Conservation (phyloP, 2,113 vertebrate species). For the Pipra filicauda region DNA sequence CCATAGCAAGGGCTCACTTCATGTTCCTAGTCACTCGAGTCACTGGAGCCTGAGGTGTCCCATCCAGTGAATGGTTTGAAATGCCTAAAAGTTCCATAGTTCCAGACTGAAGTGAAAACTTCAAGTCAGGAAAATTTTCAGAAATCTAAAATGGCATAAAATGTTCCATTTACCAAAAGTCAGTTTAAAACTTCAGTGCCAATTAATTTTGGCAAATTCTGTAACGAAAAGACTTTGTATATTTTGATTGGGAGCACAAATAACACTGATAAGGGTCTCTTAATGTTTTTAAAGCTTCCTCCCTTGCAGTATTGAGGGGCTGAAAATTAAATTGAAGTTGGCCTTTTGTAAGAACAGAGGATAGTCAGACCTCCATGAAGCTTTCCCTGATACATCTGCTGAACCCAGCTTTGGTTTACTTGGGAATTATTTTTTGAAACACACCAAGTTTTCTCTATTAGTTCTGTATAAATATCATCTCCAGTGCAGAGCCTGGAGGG, state of each 20-base stretch:
- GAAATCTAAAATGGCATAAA: neutral
- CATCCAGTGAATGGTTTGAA: neutral
- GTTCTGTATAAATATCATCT: slow-evolving; percentile 39
- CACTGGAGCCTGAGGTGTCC: neutral
- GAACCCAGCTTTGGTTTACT: slow-evolving; percentile 12
- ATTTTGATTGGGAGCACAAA: neutral
- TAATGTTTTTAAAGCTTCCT: neutral
- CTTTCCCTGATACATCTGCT: neutral
- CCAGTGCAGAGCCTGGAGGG: slow-evolving; percentile 27
- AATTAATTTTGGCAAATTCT: neutral
- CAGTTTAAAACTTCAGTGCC: neutral
- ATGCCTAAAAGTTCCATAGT: neutral
- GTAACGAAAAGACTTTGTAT: neutral
- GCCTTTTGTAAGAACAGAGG: neutral
- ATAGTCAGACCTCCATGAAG: neutral
- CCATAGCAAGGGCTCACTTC: neutral
- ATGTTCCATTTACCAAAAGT: neutral
- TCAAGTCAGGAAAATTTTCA: neutral
- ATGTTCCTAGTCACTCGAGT: neutral
- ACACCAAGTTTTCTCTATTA: slow-evolving; percentile 39
- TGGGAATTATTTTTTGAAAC: slow-evolving; percentile 44
- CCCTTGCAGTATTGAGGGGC: neutral
- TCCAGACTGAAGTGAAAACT: neutral
- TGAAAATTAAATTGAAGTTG: neutral
- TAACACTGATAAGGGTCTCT: neutral